These are phyloP conservation scores for Chloropsis hardwickii DNA, from an alignment of 2,113 vertebrate species.

Conservation along the genomic window DNA sequence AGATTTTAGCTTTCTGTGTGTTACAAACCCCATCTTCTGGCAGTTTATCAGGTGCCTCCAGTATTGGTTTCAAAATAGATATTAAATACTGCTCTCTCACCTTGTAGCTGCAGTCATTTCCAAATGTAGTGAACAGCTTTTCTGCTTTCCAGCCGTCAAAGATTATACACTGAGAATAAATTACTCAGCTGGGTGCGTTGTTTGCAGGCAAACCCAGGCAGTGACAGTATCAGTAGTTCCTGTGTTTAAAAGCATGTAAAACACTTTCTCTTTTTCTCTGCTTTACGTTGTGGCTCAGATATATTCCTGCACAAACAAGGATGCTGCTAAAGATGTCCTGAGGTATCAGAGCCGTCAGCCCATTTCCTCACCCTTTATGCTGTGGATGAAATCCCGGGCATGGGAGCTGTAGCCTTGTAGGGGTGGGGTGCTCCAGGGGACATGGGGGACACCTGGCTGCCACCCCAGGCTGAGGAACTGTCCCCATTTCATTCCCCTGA, in stretches of 20 bases:
- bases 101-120: conserved; percentile 30
- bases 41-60: conserved; percentile 23
- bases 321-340: background rate
- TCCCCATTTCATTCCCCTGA: background rate
- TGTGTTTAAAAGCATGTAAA: conserved; percentile 64
- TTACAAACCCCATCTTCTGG: conserved; percentile 53
- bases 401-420: rapidly evolving
- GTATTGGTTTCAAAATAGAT: conserved; percentile 28
- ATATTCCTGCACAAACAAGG: background rate
- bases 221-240: conserved; percentile 26
- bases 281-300: background rate
- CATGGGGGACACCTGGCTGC: background rate
- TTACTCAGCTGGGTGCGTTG: conserved; percentile 58
- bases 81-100: conserved; percentile 12
- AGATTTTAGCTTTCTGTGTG: conserved; percentile 20
- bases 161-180: conserved; percentile 60
- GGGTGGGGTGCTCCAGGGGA: background rate
- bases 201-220: conserved; percentile 39
- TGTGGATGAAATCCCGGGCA: background rate
- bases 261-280: conserved; percentile 13
- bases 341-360: background rate
- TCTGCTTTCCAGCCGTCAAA: conserved; percentile 32
- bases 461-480: background rate
- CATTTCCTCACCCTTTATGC: background rate
- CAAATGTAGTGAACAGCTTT: conserved; percentile 13